Evolutionary conservation across 2,113 vertebrate species (phyloP), one percentile per base, ranked within the genome.

Genomic region (Talpa occidentalis): DNA sequence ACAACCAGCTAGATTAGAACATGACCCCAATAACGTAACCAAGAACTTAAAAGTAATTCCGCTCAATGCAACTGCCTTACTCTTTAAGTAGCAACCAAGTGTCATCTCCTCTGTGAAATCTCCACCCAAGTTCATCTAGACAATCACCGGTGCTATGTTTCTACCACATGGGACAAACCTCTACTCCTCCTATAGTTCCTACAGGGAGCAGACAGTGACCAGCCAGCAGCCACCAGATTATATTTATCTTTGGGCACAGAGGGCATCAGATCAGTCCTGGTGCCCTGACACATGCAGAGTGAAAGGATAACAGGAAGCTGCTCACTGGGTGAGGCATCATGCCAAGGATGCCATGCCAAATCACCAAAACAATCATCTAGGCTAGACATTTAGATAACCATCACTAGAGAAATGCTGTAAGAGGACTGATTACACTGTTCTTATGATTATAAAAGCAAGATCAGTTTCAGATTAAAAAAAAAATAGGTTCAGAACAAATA

Each of bases 361-460:
- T 60, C 87, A 88, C 49, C 85, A 77, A 70, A 90, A 80, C 3
- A 30, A 49, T 54, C 72, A 42, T 3, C 40, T 1, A 21, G 22
- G 6, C 30, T 35, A 37, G 26, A 32, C 62, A 77, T 59, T 74
- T 10, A 42, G 69, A 82, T 11, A 92, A 37, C 11, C 16, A 42
- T 17, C 17, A 0, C 26, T 40, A 82, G 12, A 88, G 19, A 72
- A 83, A 72, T 1, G 12, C 42, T 60, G 76, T 0, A 30, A 21
- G n/a, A 12, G 6, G 44, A 59, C 60, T 78, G 73, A 95, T 32
- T 9, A 17, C 28, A 66, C 52, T 35, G 59, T 96, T 96, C 94
- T 74, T 22, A 30, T 60, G 42, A 67, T 90, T 82, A 92, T 83
- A 95, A 96, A 78, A 95, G 95, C 80, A 93, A 49, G 21, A 96